These are phyloP conservation scores for Phalacrocorax brasilianus DNA, from an alignment of 2,113 vertebrate species.

Conservation along the genomic window DNA sequence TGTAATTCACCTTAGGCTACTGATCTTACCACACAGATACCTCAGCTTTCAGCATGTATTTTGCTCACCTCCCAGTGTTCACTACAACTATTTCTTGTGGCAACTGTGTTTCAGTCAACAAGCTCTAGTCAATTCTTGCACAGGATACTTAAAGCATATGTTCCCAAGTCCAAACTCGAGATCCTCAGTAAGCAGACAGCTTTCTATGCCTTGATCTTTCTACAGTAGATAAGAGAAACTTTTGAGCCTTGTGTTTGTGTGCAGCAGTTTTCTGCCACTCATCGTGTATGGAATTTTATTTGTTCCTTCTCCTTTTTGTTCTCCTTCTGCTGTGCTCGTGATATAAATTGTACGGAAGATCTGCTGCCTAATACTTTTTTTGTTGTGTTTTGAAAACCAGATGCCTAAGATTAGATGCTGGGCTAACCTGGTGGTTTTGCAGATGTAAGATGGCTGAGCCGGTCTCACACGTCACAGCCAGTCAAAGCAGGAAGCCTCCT, in stretches of 20 bases:
- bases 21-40: background rate
- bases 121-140: background rate
- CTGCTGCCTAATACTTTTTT: background rate
- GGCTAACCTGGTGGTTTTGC: background rate
- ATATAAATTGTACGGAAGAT: background rate
- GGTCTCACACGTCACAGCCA: accelerated
- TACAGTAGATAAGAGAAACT: background rate
- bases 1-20: background rate
- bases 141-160: background rate
- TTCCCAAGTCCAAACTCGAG: background rate
- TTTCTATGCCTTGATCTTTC: background rate
- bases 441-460: accelerated
- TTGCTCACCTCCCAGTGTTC: background rate
- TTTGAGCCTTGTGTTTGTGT: background rate
- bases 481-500: background rate
- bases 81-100: background rate
- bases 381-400: background rate
- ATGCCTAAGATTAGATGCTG: background rate
- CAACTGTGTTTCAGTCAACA: background rate
- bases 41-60: background rate
- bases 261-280: background rate
- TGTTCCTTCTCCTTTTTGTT: too few relatives aligned
- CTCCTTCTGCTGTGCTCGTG: background rate
- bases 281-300: too few relatives aligned
- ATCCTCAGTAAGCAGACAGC: background rate